Conservation (phyloP, 2,113 vertebrate species). For the Tautogolabrus adspersus region DNA sequence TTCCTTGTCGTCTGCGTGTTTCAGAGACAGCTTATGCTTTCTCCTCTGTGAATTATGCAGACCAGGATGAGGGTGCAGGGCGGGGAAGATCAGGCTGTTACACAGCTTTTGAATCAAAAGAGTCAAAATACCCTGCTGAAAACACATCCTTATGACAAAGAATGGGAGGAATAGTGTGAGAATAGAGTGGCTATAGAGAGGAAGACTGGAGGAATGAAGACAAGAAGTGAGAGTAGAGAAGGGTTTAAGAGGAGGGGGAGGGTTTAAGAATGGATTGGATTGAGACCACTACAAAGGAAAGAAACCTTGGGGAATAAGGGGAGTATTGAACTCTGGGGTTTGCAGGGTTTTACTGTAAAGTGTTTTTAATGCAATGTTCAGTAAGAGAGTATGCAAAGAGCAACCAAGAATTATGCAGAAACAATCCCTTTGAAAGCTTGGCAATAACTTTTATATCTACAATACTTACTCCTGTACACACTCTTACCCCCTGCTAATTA, state of each 20-base stretch:
- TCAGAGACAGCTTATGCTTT: constrained; percentile 44
- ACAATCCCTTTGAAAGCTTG: not conserved
- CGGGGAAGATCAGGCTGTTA: constrained; percentile 55
- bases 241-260: constrained; percentile 1
- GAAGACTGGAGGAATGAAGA: constrained; percentile 5
- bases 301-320: not conserved
- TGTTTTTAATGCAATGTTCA: constrained; percentile 1
- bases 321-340: constrained; percentile 11
- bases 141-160: constrained; percentile 35
- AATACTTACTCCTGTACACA: constrained; percentile 7
- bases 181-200: not conserved
- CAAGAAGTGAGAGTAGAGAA: constrained; percentile 20
- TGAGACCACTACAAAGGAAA: constrained; percentile 9
- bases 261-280: not conserved
- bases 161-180: constrained; percentile 17
- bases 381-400: not conserved
- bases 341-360: not conserved
- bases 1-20: constrained; percentile 32
- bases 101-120: constrained; percentile 76
- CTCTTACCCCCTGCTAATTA: constrained; percentile 49
- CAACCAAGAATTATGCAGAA: not conserved
- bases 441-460: constrained; percentile 15
- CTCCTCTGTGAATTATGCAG: constrained; percentile 79
- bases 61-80: constrained; percentile 42
- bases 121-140: constrained; percentile 52